Conservation (phyloP, 2,888 invertebrate genomes). For the Pachydiplax longipennis region DNA sequence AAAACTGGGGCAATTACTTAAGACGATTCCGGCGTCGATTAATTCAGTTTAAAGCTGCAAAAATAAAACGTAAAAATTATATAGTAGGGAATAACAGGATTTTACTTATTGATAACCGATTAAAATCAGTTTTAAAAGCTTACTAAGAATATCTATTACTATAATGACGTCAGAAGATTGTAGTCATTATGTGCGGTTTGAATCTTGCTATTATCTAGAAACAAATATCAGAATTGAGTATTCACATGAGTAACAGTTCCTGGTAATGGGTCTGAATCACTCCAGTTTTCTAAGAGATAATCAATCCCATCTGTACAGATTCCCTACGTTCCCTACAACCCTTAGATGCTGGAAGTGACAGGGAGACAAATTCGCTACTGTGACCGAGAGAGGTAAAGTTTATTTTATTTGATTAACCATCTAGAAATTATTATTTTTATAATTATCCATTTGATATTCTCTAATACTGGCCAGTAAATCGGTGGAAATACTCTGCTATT, state of each 20-base stretch:
- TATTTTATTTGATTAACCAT: background rate
- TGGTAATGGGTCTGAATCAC: background rate
- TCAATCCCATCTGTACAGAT: slow-evolving; percentile 2
- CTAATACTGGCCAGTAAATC: background rate
- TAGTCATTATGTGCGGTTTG: background rate
- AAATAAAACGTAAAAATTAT: background rate
- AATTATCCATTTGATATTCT: background rate
- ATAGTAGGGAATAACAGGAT: background rate
- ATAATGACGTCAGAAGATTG: background rate
- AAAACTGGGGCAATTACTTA: background rate
- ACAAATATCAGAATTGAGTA: background rate
- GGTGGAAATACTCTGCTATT: background rate
- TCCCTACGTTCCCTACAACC: slow-evolving; percentile 9
- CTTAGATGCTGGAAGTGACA: slow-evolving; percentile 21
- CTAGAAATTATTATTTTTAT: background rate
- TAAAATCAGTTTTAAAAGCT: background rate
- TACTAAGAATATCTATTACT: background rate
- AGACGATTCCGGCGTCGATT: background rate
- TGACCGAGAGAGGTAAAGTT: background rate
- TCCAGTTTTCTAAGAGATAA: background rate
- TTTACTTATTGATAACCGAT: background rate
- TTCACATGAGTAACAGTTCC: background rate
- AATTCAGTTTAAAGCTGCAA: background rate
- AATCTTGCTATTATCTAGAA: background rate
- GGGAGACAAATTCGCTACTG: slow-evolving; percentile 17